Evolutionary conservation across 2,888 invertebrate species (phyloP).

Genomic region (Monochamus alternatus): DNA sequence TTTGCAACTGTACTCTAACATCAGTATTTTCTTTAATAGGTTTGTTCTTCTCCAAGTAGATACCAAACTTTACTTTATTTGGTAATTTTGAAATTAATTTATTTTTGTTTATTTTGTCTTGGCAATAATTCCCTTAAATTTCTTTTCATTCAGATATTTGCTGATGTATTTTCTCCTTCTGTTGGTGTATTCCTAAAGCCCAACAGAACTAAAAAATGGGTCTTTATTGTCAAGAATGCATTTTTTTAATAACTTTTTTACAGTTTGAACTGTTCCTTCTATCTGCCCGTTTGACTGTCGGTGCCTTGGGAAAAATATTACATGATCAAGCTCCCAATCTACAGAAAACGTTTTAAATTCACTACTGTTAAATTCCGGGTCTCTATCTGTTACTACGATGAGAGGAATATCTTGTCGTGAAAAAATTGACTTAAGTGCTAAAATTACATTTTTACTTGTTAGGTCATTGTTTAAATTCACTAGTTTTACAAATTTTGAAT

Average conservation of each 20-base stretch:
- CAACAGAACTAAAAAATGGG: constrained; percentile 49
- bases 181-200: constrained; percentile 50
- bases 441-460: constrained; percentile 24
- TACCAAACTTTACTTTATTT: too few relatives aligned
- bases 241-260: constrained; percentile 50
- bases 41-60: too few relatives aligned
- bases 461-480: constrained; percentile 17
- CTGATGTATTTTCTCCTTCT: constrained; percentile 47
- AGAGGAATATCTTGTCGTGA: constrained; percentile 42
- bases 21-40: too few relatives aligned
- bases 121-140: too few relatives aligned
- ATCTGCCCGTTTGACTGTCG: constrained; percentile 41
- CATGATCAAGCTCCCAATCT: constrained; percentile 40
- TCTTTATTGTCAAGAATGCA: constrained; percentile 43
- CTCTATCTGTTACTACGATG: constrained; percentile 44
- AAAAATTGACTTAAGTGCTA: constrained; percentile 39
- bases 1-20: too few relatives aligned
- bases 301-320: constrained; percentile 29
- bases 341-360: constrained; percentile 41
- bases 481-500: constrained; percentile 28
- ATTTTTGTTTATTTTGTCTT: too few relatives aligned
- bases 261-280: constrained; percentile 49
- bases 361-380: constrained; percentile 30
- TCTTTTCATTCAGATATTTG: too few relatives aligned
- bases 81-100: too few relatives aligned